These are phyloP conservation scores for Drosophila mayri DNA, from an alignment of 1,140 invertebrate genomes.

Conservation along the genomic window DNA sequence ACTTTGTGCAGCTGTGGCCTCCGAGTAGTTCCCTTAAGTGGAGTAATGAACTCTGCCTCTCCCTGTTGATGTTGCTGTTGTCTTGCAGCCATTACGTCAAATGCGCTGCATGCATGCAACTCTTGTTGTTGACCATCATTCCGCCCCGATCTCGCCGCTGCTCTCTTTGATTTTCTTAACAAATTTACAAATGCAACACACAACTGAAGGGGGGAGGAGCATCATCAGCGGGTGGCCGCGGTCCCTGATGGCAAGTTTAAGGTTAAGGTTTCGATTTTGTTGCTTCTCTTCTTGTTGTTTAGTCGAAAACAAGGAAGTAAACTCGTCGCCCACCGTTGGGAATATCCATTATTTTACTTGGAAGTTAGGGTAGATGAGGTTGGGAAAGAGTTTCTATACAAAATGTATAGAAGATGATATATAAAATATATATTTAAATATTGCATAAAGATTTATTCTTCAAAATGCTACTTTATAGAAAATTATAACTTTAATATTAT, in stretches of 20 bases:
- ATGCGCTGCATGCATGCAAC: constrained; percentile 58
- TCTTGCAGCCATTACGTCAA: constrained; percentile 51
- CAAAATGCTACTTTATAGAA: no score
- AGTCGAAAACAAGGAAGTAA: constrained; percentile 70
- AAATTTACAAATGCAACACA: constrained; percentile 64
- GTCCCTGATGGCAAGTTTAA: constrained; percentile 71
- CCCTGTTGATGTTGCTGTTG: constrained; percentile 32
- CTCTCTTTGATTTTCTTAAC: constrained; percentile 55
- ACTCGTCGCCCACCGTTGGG: constrained; percentile 50
- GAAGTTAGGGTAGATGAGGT: constrained; percentile 8
- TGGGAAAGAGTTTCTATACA: background rate
- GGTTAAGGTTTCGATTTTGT: constrained; percentile 80
- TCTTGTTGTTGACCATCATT: constrained; percentile 37
- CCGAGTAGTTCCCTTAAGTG: constrained; percentile 62
- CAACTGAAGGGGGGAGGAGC: background rate
- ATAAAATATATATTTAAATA: background rate
- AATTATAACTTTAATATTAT: no score
- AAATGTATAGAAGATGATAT: no score
- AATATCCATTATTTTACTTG: constrained; percentile 7
- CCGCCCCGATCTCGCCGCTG: constrained; percentile 16
- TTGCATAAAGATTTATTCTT: no score
- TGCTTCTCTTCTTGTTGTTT: constrained; percentile 39
- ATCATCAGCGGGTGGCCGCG: constrained; percentile 11
- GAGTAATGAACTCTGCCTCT: constrained; percentile 77
- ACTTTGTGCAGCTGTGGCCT: constrained; percentile 70